Evolutionary conservation across 1,140 invertebrate genomes (phyloP).

Genomic region (Pogonomyrmex barbatus): DNA sequence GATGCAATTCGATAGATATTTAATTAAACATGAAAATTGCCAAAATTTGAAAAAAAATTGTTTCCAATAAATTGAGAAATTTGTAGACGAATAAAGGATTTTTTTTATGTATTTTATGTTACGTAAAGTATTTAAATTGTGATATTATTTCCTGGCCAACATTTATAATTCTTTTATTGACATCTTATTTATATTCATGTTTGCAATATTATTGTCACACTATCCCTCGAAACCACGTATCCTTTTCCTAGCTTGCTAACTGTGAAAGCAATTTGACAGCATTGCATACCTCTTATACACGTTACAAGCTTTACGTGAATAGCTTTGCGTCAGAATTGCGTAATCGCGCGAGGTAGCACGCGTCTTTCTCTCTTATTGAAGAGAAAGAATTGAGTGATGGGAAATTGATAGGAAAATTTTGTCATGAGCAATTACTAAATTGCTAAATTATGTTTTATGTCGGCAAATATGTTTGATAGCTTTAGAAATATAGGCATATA

Average conservation of each 20-base stretch:
- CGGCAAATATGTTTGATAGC: constrained; percentile 10
- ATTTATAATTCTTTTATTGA: constrained; percentile 48
- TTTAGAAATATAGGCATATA: not conserved
- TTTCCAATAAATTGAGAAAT: constrained; percentile 14
- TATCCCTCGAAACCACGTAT: constrained; percentile 24
- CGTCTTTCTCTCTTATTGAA: not conserved
- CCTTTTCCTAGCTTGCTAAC: not conserved
- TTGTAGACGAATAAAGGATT: constrained; percentile 4
- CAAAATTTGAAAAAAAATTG: not conserved
- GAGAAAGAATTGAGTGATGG: not conserved
- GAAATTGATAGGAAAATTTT: constrained; percentile 15
- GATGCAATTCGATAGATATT: constrained; percentile 10
- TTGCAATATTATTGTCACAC: constrained; percentile 76
- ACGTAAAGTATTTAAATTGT: constrained; percentile 1
- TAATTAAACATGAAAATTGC: constrained; percentile 6
- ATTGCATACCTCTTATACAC: constrained; percentile 53
- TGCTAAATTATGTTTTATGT: not conserved
- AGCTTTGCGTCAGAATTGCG: constrained; percentile 75
- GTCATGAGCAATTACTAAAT: not conserved
- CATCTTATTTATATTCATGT: constrained; percentile 77
- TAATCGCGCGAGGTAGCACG: constrained; percentile 64
- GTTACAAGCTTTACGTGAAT: constrained; percentile 71
- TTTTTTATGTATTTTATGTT: constrained; percentile 1
- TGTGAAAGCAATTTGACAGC: not conserved
- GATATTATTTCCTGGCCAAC: constrained; percentile 18